Percentiles rank a stretch among this genome's conserved stretches.
phyloP scores from a whole-genome alignment of 2,113 vertebrate species.

The Xiphorhynchus elegans region DNA sequence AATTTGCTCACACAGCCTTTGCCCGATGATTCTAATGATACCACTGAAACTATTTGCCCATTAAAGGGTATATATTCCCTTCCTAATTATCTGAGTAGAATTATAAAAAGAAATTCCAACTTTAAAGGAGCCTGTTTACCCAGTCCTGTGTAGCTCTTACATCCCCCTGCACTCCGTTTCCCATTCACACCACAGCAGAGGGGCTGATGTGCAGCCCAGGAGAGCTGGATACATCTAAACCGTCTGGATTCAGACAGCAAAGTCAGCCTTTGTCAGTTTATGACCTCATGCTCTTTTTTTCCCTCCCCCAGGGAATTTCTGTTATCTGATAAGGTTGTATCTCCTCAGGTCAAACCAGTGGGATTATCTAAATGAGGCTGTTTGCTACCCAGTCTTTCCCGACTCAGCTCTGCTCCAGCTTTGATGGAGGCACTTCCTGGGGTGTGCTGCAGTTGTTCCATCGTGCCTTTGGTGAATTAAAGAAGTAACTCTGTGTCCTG shows the following conservation, averaged over 20 bases:
- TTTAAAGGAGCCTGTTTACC: neutral
- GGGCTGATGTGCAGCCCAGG: neutral
- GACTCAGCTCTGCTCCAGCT: neutral
- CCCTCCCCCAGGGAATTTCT: neutral
- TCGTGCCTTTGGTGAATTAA: neutral
- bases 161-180: accelerated
- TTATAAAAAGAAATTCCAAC: neutral
- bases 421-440: neutral
- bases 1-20: neutral
- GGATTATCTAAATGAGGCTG: neutral
- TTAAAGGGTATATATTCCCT: neutral
- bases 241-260: neutral
- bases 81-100: neutral
- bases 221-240: neutral
- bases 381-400: neutral
- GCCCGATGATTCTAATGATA: neutral
- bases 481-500: neutral
- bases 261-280: neutral
- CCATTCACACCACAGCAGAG: neutral
- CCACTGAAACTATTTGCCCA: neutral
- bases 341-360: neutral
- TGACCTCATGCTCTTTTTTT: neutral
- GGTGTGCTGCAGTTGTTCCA: neutral
- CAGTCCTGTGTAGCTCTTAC: neutral
- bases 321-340: neutral